Evolutionary conservation across 2,888 invertebrate genomes (phyloP).

Genomic region (Eupsilia transversa): DNA sequence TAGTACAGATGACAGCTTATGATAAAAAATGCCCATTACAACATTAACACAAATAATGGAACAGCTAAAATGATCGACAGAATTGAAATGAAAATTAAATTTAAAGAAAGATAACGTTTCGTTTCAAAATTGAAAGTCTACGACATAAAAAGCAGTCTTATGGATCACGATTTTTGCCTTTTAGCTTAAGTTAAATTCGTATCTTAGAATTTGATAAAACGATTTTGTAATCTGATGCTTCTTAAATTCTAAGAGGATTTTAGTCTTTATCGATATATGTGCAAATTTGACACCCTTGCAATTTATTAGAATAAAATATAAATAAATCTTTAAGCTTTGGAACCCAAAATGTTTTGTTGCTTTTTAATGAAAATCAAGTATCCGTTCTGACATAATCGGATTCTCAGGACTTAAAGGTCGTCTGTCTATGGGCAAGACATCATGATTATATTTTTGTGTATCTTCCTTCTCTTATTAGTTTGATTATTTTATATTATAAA

Average conservation of each 20-base stretch:
- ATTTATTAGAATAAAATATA: slow-evolving; percentile 45
- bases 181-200: slow-evolving; percentile 28
- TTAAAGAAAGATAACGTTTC: slow-evolving; percentile 16
- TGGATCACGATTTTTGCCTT: slow-evolving; percentile 40
- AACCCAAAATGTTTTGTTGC: slow-evolving; percentile 39
- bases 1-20: background rate
- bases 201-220: slow-evolving; percentile 34
- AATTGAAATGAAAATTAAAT: slow-evolving; percentile 37
- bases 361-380: slow-evolving; percentile 39
- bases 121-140: slow-evolving; percentile 40
- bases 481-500: no score
- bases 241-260: slow-evolving; percentile 52
- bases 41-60: slow-evolving; percentile 29
- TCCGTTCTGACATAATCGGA: slow-evolving; percentile 44
- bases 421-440: slow-evolving; percentile 14
- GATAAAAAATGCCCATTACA: slow-evolving; percentile 10
- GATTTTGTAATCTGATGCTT: slow-evolving; percentile 48
- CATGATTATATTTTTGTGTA: slow-evolving; percentile 22
- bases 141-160: slow-evolving; percentile 10
- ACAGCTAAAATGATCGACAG: slow-evolving; percentile 16
- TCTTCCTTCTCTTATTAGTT: background rate
- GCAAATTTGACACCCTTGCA: slow-evolving; percentile 44
- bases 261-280: slow-evolving; percentile 40
- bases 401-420: slow-evolving; percentile 42
- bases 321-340: slow-evolving; percentile 28